Percentiles rank a stretch among this genome's conserved stretches.
Conservation (phyloP, 2,797 vertebrate species). For the Eulemur mongoz region DNA sequence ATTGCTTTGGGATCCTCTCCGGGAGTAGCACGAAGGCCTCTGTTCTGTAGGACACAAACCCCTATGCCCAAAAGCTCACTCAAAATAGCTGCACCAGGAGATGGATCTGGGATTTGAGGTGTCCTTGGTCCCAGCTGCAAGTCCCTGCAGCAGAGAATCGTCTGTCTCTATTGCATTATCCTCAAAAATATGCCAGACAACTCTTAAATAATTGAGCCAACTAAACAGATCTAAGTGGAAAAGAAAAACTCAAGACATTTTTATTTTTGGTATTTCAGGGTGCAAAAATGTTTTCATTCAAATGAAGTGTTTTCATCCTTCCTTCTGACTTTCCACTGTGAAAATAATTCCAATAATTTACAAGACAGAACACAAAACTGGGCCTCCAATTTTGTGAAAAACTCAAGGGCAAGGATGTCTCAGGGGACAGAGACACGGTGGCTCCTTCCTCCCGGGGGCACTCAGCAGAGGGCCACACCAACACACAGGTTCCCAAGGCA, state of each 20-base stretch:
- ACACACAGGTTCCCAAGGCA: not conserved
- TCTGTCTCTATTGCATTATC: not conserved
- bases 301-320: not conserved
- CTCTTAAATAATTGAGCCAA: not conserved
- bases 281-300: not conserved
- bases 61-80: not conserved
- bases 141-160: not conserved
- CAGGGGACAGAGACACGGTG: not conserved
- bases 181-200: not conserved
- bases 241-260: not conserved
- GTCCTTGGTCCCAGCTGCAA: not conserved
- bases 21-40: not conserved
- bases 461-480: not conserved
- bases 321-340: not conserved
- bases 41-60: not conserved
- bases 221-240: not conserved
- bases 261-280: constrained; percentile 35
- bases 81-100: not conserved
- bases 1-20: constrained; percentile 34
- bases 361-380: constrained; percentile 14
- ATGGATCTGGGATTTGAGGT: not conserved
- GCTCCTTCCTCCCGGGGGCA: not conserved
- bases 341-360: not conserved
- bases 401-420: not conserved
- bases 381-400: not conserved